phyloP scores from a whole-genome alignment of 2,113 vertebrate species.

The Rhizomys pruinosus region DNA sequence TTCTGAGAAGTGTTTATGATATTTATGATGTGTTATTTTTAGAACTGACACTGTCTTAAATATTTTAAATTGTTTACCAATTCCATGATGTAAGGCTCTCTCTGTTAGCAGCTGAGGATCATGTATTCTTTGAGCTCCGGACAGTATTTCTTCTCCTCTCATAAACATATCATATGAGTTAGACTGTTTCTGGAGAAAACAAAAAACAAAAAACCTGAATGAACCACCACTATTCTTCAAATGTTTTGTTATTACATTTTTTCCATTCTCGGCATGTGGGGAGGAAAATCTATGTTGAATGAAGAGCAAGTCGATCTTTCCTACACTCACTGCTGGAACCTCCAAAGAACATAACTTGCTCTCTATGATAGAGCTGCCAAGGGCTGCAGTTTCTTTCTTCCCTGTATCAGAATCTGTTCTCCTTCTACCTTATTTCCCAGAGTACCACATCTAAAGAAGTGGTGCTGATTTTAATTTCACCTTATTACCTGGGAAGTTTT shows the following conservation, averaged over 20 bases:
- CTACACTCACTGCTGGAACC: neutral
- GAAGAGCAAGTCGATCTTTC: constrained; percentile 19
- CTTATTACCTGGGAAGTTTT: constrained; percentile 45
- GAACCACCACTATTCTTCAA: constrained; percentile 2
- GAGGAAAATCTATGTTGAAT: neutral
- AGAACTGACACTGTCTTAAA: constrained; percentile 8
- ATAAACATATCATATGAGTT: constrained; percentile 99
- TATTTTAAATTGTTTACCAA: constrained; percentile 88
- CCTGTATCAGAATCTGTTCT: constrained; percentile 7
- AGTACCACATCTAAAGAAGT: neutral
- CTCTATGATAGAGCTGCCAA: constrained; percentile 9
- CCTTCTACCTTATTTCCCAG: neutral
- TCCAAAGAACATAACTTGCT: constrained; percentile 22
- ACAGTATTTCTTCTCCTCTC: constrained; percentile 99
- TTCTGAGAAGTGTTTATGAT: constrained; percentile 47
- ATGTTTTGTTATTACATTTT: neutral
- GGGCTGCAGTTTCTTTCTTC: neutral
- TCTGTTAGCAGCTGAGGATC: constrained; percentile 96
- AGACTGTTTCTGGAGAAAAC: constrained; percentile 92
- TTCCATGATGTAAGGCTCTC: constrained; percentile 93
- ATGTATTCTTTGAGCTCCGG: constrained; percentile 97
- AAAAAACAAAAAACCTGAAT: constrained; percentile 39
- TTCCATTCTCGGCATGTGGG: neutral
- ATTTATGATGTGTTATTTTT: constrained; percentile 19
- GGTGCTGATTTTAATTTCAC: constrained; percentile 39